phyloP scores from a whole-genome alignment of 2,888 invertebrate species.

The Hesperia comma region DNA sequence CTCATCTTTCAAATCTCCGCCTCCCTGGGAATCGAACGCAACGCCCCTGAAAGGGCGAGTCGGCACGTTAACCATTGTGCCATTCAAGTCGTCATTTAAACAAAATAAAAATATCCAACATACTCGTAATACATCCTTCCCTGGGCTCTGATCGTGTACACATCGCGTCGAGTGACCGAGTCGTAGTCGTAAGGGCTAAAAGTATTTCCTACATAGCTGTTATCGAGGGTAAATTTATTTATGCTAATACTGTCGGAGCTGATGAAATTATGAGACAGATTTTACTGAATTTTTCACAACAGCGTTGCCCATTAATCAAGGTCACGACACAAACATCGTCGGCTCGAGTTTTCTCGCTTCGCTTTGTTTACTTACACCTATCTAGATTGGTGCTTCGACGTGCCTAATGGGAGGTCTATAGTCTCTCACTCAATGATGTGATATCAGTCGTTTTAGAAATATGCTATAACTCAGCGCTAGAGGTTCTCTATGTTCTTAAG shows the following conservation, averaged over 20 bases:
- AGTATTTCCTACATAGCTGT: background rate
- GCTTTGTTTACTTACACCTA: background rate
- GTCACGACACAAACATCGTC: slow-evolving; percentile 1
- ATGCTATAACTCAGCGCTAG: no score
- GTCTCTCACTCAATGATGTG: no score
- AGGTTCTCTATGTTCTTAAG: no score
- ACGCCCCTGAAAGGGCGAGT: no score
- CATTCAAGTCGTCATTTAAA: no score
- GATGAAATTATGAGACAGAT: slow-evolving; percentile 9
- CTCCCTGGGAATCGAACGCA: no score
- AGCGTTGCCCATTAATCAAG: slow-evolving; percentile 5
- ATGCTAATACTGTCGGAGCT: slow-evolving; percentile 8
- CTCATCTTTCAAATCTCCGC: no score
- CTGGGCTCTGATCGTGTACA: background rate
- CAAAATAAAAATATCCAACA: no score
- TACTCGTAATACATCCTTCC: no score
- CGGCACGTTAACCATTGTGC: no score
- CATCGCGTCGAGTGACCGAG: background rate
- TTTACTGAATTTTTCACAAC: slow-evolving; percentile 9
- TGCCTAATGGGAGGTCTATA: background rate
- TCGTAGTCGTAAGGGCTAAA: background rate
- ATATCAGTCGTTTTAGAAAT: no score
- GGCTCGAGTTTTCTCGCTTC: background rate
- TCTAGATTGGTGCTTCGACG: no score
- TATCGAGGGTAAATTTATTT: slow-evolving; percentile 4